Evolutionary conservation across 1,140 invertebrate species (phyloP), one percentile per base, ranked within the genome.

Genomic region (Monomorium pharaonis): DNA sequence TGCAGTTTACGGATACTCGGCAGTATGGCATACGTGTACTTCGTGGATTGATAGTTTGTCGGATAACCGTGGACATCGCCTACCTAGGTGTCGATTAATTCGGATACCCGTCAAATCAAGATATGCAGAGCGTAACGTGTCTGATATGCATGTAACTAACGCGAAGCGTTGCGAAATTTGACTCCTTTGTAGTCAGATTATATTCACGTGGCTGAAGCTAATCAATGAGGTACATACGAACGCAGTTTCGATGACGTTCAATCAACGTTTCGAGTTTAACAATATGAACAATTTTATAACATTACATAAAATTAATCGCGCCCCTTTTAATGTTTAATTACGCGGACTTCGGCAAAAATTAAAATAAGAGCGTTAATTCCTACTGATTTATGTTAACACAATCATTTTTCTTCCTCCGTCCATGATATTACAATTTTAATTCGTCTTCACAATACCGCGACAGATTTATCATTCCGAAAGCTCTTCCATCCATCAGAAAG

Each of bases 171-270:
- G 37, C 49, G 85, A 86, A 84, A 86, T 86, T 84, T 76, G 80
- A 86, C 70, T 84, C 85, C 85, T 86, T 84, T 86, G 78, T 84
- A 84, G 33, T 56, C 72, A 58, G 80, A 86, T 86, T 86, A 86
- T 54, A 74, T 27, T 49, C 70, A 51, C 47, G 33, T 74, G 60
- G n/a, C 30, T 27, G 70, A 86, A 24, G 49, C 56, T 51, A 85
- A 84, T 84, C 54, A 27, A 86, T 70, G 33, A 72, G n/a, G 42
- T 10, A 77, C 1, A 56, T 37, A 51, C 24, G n/a, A 67, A 24
- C 63, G 63, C 14, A 10, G 6, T 62, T 84, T 63, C 7, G 54
- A 18, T 16, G 16, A 1, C 6, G 3, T 7, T n/a, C 4, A 33
- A n/a, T 65, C 27, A 24, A 58, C 14, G n/a, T n/a, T 21, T 58